phyloP scores from a whole-genome alignment of 2,888 invertebrate genomes.

The Sympetrum striolatum region DNA sequence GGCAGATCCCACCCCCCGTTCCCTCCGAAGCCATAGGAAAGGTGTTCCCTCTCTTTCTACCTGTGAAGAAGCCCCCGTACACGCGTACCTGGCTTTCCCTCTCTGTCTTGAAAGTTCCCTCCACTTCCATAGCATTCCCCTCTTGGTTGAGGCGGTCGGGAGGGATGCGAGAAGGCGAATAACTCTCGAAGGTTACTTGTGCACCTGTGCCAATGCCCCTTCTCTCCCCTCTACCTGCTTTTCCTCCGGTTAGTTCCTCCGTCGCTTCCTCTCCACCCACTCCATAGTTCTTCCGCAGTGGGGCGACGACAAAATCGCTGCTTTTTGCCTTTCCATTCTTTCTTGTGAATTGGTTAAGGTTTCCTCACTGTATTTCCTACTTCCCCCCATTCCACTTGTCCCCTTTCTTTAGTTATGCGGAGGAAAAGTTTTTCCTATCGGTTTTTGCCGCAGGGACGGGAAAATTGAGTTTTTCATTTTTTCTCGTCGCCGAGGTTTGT shows the following conservation, averaged over 20 bases:
- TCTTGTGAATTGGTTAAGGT: not conserved
- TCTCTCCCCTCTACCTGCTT: not conserved
- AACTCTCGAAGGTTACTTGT: conserved; percentile 41
- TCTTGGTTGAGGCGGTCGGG: not conserved
- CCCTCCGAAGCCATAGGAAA: not conserved
- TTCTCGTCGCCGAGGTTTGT: not conserved
- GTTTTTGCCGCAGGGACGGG: not conserved
- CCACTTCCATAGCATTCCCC: not conserved
- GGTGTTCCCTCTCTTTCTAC: conserved; percentile 10
- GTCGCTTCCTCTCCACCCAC: not conserved
- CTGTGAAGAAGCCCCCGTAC: conserved; percentile 13
- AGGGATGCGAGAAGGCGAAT: conserved; percentile 12
- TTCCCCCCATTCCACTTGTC: not conserved
- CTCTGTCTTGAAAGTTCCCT: not conserved
- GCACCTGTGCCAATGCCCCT: conserved; percentile 35
- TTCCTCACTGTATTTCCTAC: not conserved
- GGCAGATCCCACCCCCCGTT: not conserved
- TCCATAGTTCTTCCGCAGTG: not conserved
- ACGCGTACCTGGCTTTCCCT: conserved; percentile 24
- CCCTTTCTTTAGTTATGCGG: not conserved
- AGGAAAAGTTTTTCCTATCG: not conserved
- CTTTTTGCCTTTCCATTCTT: not conserved
- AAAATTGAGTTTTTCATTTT: too few species aligned
- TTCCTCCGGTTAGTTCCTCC: not conserved
- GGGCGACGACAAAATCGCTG: not conserved